Base-by-base conservation (phyloP, 2,797 vertebrate genomes). In the Xiphorhynchus erythropygius region DNA sequence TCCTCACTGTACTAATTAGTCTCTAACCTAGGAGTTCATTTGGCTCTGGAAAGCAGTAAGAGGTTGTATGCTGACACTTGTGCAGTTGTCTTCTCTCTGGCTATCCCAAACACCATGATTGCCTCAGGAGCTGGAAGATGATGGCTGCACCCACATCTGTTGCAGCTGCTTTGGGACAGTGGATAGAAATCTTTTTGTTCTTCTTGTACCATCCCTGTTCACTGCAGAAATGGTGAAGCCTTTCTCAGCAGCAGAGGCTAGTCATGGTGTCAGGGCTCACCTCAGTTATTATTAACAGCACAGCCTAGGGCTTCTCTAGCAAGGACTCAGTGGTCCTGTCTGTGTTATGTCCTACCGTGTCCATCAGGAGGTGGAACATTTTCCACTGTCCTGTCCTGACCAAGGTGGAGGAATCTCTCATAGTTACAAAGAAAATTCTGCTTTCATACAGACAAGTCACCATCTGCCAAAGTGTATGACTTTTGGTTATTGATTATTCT, bases 401-500 rank as follows among this genome's bases (percentile, higher is more conserved):
- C 23, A 73, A 53, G 63, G 46, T 3, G 42, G 57, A 77, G 39
- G 27, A 81, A 12, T 67, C 14, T 78, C 21, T 70, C 5, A 1
- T n/a, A 71, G 56, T 52, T 42, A 64, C n/a, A 67, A 59, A 70
- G 11, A 81, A 75, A 87, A 75, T n/a, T 62, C 53, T 91, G 30
- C 57, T 83, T 87, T 87, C 50, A 81, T 77, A 59, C 46, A 86
- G 73, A 35, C 59, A 69, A 41, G 35, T 65, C 76, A 75, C 30
- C 37, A 41, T 28, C 35, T 91, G 62, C 57, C 55, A 41, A 67
- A 74, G 30, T 18, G 21, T 46, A 10, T 80, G 78, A 79, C 60
- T 76, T 84, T 46, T 84, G 67, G 44, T 90, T 96, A 82, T 68
- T 83, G 78, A 95, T 85, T 83, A n/a, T 62, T 85, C 57, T 81